Base-by-base conservation (phyloP, 2,797 vertebrate species). In the Falco peregrinus region DNA sequence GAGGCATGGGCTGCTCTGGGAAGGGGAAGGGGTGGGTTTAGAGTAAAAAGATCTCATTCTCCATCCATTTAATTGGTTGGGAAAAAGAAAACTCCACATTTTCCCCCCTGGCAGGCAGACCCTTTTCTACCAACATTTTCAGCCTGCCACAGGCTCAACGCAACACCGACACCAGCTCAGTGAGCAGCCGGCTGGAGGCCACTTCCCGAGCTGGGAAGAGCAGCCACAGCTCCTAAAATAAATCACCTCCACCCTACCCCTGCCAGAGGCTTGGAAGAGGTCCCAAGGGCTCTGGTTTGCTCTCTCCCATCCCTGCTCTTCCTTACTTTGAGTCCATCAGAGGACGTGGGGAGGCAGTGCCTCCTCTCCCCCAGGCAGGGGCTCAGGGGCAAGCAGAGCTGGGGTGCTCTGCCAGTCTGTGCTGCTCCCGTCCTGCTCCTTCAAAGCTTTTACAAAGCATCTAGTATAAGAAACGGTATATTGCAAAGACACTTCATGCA, bases 201-300 rank as follows among this genome's bases (percentile, higher is more conserved):
- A 47, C 64, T 31, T 26, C 5, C 77, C 39, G 53, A 7, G 8
- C 54, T 5, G 22, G 71, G n/a, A 87, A 73, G 29, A 78, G 57
- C 48, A 68, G 45, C 76, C 94, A 35, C 64, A 70, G 18, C 69
- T 95, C 79, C 60, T 29, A 83, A 71, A 95, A 92, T 84, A 97
- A 83, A 65, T 10, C 25, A 81, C 14, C 51, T 39, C 28, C 63
- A 35, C 33, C 61, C 73, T 0, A 0, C 47, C 43, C 41, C 39
- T 43, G 64, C 45, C 37, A 0, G 5, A 43, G 59, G 86, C 67
- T 61, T 79, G 80, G 59, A 31, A 82, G 47, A 84, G 29, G 29
- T 73, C 54, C 80, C 33, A 18, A 48, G 48, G 59, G 80, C 73
- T 89, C 60, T 14, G 57, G 39, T 65, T 79, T 90, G 50, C 56